Percentiles rank a stretch among this genome's conserved stretches.
These are phyloP conservation scores for Sapayoa aenigma DNA, from an alignment of 2,113 vertebrate genomes.

Conservation along the genomic window DNA sequence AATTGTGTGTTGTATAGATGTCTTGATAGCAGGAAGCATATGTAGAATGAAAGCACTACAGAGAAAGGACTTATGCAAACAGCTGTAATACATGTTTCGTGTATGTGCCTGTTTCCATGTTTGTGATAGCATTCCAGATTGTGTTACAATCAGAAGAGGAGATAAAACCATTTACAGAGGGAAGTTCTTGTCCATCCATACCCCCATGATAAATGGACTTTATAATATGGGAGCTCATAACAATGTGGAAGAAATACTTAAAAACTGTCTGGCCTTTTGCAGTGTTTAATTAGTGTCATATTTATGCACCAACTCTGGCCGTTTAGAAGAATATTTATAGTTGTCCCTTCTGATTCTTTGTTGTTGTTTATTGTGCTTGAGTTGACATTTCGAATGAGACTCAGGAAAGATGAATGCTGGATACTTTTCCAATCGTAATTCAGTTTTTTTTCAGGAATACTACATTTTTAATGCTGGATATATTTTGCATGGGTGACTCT, in stretches of 20 bases:
- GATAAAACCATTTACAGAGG: neutral
- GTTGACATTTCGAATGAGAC: neutral
- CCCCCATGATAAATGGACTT: neutral
- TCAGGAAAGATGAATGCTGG: neutral
- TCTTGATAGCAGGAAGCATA: neutral
- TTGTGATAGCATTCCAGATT: fast-evolving
- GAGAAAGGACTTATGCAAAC: fast-evolving
- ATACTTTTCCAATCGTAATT: neutral
- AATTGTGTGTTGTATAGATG: neutral
- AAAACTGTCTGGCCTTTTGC: neutral
- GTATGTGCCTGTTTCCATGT: fast-evolving
- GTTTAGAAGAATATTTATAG: neutral
- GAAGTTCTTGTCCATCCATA: neutral
- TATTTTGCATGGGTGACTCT: neutral
- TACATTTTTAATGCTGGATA: neutral
- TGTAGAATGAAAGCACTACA: neutral
- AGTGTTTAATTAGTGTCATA: neutral
- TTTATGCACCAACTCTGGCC: neutral
- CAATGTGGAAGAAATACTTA: neutral
- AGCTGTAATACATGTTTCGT: neutral
- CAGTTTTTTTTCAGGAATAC: neutral
- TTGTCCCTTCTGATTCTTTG: neutral
- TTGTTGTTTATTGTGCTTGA: neutral
- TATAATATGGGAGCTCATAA: neutral
- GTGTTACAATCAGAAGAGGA: neutral